Percentiles rank a stretch among this genome's conserved stretches.
Conservation (phyloP, 2,797 vertebrate genomes). For the Scarus forsteni region DNA sequence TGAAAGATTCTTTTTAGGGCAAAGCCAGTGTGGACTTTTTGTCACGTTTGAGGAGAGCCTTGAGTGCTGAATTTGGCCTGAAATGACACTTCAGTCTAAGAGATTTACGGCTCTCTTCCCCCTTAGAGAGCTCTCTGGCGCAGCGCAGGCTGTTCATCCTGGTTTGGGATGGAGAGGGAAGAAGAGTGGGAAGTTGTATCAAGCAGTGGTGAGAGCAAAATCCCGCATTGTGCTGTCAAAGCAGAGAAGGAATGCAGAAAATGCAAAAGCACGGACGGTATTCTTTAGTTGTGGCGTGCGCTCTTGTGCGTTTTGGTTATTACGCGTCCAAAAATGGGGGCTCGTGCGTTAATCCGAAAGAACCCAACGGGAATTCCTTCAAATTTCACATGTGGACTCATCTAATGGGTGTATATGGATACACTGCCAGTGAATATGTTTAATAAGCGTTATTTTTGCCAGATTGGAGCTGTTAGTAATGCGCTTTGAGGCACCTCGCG, state of each 20-base stretch:
- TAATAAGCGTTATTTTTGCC: neutral
- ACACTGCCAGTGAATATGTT: neutral
- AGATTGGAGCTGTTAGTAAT: conserved; percentile 11
- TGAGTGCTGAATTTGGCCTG: neutral
- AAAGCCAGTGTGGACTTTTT: conserved; percentile 30
- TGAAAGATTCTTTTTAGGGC: conserved; percentile 5
- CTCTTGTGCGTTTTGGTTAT: neutral
- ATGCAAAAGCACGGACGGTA: neutral
- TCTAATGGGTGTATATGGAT: neutral
- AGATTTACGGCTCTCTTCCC: too few species aligned
- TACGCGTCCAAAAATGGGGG: neutral
- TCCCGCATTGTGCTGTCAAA: conserved; percentile 42
- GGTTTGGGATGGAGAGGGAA: conserved; percentile 55
- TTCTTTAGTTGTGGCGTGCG: neutral
- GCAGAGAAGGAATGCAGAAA: neutral
- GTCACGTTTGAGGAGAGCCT: neutral
- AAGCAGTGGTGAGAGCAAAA: conserved; percentile 22
- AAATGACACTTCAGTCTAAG: neutral
- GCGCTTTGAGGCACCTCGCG: conserved; percentile 54
- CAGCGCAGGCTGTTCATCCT: conserved; percentile 30
- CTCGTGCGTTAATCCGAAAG: neutral
- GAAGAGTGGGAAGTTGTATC: conserved; percentile 69
- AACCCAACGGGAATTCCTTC: neutral
- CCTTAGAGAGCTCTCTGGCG: neutral
- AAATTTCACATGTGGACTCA: conserved; percentile 1